Conservation (phyloP, 2,113 vertebrate genomes). For the Oreochromis spilurus region DNA sequence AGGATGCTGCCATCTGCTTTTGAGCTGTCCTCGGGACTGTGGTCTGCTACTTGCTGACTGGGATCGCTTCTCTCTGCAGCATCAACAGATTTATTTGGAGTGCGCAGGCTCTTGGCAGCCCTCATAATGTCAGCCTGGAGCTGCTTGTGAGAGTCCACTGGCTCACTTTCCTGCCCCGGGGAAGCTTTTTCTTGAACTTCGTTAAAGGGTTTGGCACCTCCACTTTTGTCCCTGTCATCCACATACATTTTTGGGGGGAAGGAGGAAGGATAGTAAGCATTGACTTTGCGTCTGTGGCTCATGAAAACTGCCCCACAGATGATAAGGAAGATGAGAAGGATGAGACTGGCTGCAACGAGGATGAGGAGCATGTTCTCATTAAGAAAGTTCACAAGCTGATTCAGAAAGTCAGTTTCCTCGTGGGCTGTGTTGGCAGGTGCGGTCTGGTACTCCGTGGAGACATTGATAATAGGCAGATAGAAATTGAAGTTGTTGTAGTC, state of each 20-base stretch:
- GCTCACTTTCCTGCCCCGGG: conserved; percentile 46
- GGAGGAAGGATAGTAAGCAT: conserved; percentile 87
- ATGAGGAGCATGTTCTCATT: conserved; percentile 81
- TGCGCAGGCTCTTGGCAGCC: conserved; percentile 81
- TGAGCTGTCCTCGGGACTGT: not conserved
- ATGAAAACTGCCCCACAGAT: conserved; percentile 79
- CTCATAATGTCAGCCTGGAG: conserved; percentile 86
- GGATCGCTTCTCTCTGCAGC: conserved; percentile 1
- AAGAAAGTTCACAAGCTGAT: conserved; percentile 75
- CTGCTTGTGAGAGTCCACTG: conserved; percentile 74
- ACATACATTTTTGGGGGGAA: conserved; percentile 92
- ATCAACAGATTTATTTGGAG: conserved; percentile 58
- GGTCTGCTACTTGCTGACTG: conserved; percentile 13
- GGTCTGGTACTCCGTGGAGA: conserved; percentile 38
- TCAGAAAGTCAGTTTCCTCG: conserved; percentile 54
- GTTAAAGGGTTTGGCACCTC: conserved; percentile 75
- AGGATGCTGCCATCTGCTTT: conserved; percentile 6
- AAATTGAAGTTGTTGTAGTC: not conserved
- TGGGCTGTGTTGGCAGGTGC: conserved; percentile 55
- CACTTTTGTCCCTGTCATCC: conserved; percentile 80
- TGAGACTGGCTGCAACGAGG: conserved; percentile 76
- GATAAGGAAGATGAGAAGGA: conserved; percentile 76
- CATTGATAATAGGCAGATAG: not conserved
- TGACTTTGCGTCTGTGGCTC: conserved; percentile 81
- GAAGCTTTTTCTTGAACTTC: conserved; percentile 77